Evolutionary conservation across 2,888 invertebrate genomes (phyloP).

Genomic region (Ophonus ardosiacus): DNA sequence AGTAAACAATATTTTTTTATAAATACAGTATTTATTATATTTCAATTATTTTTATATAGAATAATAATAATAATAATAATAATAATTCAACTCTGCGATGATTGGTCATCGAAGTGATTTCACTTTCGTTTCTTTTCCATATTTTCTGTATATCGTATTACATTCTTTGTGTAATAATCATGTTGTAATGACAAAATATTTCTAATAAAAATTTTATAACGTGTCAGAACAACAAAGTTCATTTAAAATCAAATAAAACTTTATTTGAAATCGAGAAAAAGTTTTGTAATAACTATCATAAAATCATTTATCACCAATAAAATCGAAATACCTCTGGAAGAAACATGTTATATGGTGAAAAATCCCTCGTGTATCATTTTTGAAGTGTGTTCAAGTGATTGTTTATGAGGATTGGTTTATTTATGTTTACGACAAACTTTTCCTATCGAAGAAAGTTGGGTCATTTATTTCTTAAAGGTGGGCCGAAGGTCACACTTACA

Average conservation of each 20-base stretch:
- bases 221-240: background rate
- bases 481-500: conserved; percentile 59
- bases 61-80: no score
- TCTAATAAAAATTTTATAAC: background rate
- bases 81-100: no score
- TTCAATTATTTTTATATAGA: no score
- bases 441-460: conserved; percentile 63
- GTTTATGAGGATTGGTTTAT: conserved; percentile 51
- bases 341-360: background rate
- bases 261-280: background rate
- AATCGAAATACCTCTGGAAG: background rate
- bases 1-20: no score
- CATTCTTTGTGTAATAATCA: background rate
- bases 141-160: background rate
- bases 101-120: background rate
- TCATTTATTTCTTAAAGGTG: conserved; percentile 61
- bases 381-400: conserved; percentile 35
- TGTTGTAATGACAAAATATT: background rate
- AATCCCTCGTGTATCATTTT: conserved; percentile 35
- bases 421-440: conserved; percentile 63
- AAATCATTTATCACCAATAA: background rate
- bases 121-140: background rate
- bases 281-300: background rate
- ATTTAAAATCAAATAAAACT: background rate
- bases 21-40: no score